A percentile compares a stretch with the other conserved stretches of the same genome.
Conservation (phyloP, 2,113 vertebrate genomes). For the Gnathonemus echidnorhynchus region DNA sequence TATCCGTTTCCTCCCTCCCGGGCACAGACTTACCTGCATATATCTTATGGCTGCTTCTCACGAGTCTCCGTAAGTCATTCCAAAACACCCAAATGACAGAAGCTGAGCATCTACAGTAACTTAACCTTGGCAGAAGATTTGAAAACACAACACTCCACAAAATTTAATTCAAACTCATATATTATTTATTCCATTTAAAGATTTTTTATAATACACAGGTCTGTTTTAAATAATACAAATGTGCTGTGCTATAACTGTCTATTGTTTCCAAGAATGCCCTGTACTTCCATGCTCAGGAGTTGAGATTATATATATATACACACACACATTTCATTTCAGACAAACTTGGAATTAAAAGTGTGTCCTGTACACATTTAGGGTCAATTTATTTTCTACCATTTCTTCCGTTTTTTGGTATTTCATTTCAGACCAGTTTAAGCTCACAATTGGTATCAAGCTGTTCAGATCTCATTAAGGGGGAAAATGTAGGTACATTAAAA, state of each 20-base stretch:
- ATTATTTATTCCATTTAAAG: constrained; percentile 80
- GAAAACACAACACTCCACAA: constrained; percentile 40
- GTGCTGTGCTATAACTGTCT: constrained; percentile 64
- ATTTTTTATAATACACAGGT: constrained; percentile 69
- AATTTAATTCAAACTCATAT: constrained; percentile 64
- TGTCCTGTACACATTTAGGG: constrained; percentile 50
- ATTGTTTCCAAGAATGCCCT: constrained; percentile 60
- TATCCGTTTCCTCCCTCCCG: background rate
- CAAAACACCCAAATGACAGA: background rate
- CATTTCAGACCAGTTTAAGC: constrained; percentile 43
- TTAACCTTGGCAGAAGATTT: background rate
- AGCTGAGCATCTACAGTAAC: background rate
- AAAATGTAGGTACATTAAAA: constrained; percentile 50
- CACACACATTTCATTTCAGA: constrained; percentile 47
- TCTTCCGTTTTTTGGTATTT: constrained; percentile 45
- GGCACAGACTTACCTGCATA: background rate
- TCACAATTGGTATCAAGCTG: constrained; percentile 39
- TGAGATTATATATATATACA: constrained; percentile 49
- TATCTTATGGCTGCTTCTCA: background rate
- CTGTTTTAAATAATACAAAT: constrained; percentile 72
- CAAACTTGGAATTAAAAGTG: constrained; percentile 38
- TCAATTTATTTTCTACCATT: constrained; percentile 29
- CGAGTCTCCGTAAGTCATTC: background rate
- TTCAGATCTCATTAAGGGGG: constrained; percentile 34
- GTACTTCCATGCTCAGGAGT: constrained; percentile 60